Evolutionary conservation across 1,140 invertebrate species (phyloP), one percentile per base, ranked within the genome.

Genomic region (Drosophila kanapiae): DNA sequence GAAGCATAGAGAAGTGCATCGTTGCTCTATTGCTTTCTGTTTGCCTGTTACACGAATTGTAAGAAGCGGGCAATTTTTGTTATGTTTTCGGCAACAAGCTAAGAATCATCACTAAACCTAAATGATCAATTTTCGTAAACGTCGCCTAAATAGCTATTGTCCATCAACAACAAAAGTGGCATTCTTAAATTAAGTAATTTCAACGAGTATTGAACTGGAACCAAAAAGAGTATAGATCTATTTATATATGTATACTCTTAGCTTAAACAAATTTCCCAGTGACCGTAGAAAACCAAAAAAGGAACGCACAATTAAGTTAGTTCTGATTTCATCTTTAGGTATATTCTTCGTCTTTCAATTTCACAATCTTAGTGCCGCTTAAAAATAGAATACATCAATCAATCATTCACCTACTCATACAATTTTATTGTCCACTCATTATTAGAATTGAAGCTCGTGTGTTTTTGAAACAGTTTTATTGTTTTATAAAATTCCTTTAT

Each of bases 351-450:
- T 87, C 83, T 87, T 87, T 87, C 45, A 78, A 72, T 62, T 84
- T 86, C 58, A 86, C 54, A 82, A 79, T 87, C 65, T 65, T 82
- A 53, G 47, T 58, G 59, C 69, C 57, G 37, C 65, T 82, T 82
- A 82, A 40, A 69, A 53, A 37, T 83, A 80, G 72, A 71, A 65
- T 80, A 88, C 64, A 87, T 82, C 43, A 65, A 82, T 82, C 61
- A 78, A 70, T 16, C 82, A 87, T 75, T 71, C 65, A 83, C 62
- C 68, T 80, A 62, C 63, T 61, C 76, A 71, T 84, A 84, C 77
- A 79, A 65, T 78, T 71, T 87, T 87, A 87, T 87, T 87, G 84
- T 87, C 84, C 80, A 88, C 74, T 83, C 84, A 80, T 68, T 80
- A 45, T 75, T 64, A 58, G 63, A 88, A 87, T 88, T 88, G 77